Percentiles rank a stretch among this genome's conserved stretches.
Evolutionary conservation across 2,888 invertebrate genomes (phyloP).

Genomic region (Callimorpha dominula): DNA sequence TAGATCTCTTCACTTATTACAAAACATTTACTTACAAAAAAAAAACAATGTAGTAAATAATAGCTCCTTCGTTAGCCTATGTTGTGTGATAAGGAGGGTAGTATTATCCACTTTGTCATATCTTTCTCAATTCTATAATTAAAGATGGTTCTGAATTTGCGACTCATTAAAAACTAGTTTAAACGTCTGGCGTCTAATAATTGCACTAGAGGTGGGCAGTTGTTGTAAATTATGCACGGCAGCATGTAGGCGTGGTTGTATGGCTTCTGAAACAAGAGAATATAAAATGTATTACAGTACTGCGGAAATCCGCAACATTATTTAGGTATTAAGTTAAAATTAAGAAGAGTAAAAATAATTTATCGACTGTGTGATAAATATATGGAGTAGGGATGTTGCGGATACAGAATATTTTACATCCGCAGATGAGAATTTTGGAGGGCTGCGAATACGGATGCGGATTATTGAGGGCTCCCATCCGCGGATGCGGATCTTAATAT

Average conservation of each 20-base stretch:
- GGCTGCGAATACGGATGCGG: no score
- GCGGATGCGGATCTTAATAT: no score
- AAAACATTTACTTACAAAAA: no score
- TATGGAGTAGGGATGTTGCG: no score
- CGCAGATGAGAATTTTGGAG: no score
- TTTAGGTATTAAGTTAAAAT: no score
- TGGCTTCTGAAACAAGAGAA: constrained; percentile 56
- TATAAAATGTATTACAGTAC: not conserved
- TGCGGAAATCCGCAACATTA: no score
- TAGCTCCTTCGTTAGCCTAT: not conserved
- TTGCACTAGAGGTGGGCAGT: constrained; percentile 68
- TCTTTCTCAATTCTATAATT: not conserved
- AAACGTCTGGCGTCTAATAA: constrained; percentile 46
- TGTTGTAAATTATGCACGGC: constrained; percentile 27
- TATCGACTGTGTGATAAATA: no score
- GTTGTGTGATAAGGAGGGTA: not conserved
- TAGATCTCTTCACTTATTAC: not conserved
- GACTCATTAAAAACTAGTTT: constrained; percentile 12
- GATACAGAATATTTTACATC: no score
- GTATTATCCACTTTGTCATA: not conserved
- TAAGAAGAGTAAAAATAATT: no score
- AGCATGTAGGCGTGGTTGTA: constrained; percentile 24
- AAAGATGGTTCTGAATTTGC: constrained; percentile 9
- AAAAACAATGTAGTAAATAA: not conserved
- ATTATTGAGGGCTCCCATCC: no score